These are phyloP conservation scores for Syngnathus floridae DNA, from an alignment of 2,113 vertebrate genomes.

Conservation along the genomic window DNA sequence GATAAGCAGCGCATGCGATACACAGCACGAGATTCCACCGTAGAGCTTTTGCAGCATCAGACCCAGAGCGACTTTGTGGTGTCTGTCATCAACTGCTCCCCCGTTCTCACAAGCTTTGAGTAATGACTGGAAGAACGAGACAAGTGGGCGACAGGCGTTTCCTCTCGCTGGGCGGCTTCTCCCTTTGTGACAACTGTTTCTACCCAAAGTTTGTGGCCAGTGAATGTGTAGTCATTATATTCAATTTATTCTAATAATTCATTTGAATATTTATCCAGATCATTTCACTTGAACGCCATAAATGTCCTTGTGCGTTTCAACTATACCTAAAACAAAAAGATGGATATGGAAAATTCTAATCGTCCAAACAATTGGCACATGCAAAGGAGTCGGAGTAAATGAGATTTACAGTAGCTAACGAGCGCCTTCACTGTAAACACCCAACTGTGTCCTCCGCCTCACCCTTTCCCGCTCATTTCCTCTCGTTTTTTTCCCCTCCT, in stretches of 20 bases:
- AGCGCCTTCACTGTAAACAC: background rate
- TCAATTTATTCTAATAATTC: no score
- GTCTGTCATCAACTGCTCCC: background rate
- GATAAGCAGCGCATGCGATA: background rate
- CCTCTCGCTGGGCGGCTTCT: background rate
- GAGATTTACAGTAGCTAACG: background rate
- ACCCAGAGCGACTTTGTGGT: background rate
- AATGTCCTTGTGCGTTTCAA: background rate
- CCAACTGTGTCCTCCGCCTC: background rate
- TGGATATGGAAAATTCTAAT: background rate
- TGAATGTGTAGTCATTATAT: no score
- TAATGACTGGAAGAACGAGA: constrained; percentile 5
- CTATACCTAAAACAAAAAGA: background rate
- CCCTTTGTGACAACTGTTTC: background rate
- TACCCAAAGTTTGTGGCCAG: no score
- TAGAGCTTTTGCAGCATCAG: background rate
- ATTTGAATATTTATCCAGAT: no score
- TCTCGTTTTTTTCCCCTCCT: background rate
- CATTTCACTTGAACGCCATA: background rate
- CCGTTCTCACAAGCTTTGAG: background rate
- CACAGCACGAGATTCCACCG: background rate
- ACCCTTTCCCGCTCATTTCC: background rate
- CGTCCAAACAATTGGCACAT: background rate
- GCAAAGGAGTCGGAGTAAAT: background rate
- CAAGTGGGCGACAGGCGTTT: constrained; percentile 4